phyloP scores from a whole-genome alignment of 2,888 invertebrate species.

The Dascillus cervinus region DNA sequence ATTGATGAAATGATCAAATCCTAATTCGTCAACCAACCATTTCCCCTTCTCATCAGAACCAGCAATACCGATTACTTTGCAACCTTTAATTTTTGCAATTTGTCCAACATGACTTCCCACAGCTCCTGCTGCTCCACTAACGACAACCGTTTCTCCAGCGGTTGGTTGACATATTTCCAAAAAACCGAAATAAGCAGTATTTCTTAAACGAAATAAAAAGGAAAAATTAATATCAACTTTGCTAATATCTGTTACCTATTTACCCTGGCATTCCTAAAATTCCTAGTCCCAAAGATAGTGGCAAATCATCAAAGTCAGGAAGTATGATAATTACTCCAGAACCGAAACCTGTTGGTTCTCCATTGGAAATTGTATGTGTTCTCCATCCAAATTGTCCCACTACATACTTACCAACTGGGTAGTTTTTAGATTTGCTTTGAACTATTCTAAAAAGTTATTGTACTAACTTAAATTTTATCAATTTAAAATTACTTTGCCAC shows the following conservation, averaged over 20 bases:
- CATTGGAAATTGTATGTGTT: constrained; percentile 51
- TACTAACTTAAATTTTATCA: constrained; percentile 9
- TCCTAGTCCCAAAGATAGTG: constrained; percentile 55
- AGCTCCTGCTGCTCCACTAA: constrained; percentile 70
- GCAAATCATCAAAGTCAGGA: constrained; percentile 51
- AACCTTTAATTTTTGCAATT: constrained; percentile 65
- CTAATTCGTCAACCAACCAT: constrained; percentile 55
- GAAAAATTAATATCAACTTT: background rate
- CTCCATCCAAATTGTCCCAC: constrained; percentile 63
- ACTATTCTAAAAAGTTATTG: constrained; percentile 51
- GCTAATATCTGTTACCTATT: background rate
- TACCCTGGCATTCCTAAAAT: constrained; percentile 65
- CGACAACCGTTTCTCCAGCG: constrained; percentile 63
- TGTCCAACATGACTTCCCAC: constrained; percentile 73
- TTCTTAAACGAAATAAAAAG: constrained; percentile 40
- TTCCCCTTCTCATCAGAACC: constrained; percentile 64
- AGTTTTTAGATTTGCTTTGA: constrained; percentile 57
- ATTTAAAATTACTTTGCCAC: constrained; percentile 52
- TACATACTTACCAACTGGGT: constrained; percentile 57
- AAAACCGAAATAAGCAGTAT: constrained; percentile 68
- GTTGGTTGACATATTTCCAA: constrained; percentile 63
- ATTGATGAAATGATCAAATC: constrained; percentile 62
- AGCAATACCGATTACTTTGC: constrained; percentile 62
- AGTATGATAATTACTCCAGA: constrained; percentile 25
- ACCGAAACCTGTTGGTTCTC: constrained; percentile 33